A percentile compares a stretch with the other conserved stretches of the same genome.
Conservation (phyloP, 2,113 vertebrate species). For the Colius striatus region DNA sequence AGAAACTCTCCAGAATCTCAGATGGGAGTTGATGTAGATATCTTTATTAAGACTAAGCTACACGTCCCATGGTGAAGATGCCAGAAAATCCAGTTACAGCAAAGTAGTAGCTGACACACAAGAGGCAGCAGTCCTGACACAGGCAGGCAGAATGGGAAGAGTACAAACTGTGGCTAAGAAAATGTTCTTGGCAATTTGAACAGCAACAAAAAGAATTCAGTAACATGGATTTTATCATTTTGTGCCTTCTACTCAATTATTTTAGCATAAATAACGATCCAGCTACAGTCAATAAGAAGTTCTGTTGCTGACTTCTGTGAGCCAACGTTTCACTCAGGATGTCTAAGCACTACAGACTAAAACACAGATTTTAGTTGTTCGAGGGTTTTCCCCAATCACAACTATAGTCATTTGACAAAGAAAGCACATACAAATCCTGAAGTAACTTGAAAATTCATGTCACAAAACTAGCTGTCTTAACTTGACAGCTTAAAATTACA, state of each 20-base stretch:
- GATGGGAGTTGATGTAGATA: background rate
- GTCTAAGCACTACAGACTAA: background rate
- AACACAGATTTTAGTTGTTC: background rate
- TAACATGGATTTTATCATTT: background rate
- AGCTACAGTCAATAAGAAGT: background rate
- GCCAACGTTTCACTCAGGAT: background rate
- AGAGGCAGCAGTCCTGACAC: fast-evolving
- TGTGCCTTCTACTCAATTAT: background rate
- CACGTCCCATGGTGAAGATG: background rate
- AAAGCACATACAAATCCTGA: background rate
- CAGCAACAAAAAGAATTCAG: background rate
- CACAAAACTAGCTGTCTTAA: background rate
- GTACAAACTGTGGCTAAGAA: background rate
- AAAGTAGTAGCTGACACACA: fast-evolving
- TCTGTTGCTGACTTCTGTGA: background rate
- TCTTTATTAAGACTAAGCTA: background rate
- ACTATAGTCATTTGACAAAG: background rate
- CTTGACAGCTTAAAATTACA: background rate
- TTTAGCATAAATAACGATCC: background rate
- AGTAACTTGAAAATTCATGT: background rate
- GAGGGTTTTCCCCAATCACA: background rate
- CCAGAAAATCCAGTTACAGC: background rate
- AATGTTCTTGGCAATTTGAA: background rate
- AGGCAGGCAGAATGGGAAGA: background rate
- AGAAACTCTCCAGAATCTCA: background rate